phyloP scores from a whole-genome alignment of 2,797 vertebrate genomes.

The Hybognathus amarus region DNA sequence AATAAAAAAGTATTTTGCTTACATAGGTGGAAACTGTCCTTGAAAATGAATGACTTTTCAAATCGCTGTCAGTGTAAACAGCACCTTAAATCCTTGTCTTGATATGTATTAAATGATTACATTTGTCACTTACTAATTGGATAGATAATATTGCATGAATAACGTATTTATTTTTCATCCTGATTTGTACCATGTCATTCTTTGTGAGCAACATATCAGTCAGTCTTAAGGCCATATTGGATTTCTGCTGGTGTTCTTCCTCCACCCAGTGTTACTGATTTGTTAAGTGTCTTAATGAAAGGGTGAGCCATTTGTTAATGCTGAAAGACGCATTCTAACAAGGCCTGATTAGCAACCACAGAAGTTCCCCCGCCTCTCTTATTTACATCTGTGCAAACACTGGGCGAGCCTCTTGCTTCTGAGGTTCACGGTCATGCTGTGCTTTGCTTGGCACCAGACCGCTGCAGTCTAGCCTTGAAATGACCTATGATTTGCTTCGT shows the following conservation, averaged over 20 bases:
- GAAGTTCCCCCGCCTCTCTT: constrained; percentile 67
- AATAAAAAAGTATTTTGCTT: background rate
- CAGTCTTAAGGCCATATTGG: constrained; percentile 49
- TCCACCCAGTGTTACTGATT: constrained; percentile 61
- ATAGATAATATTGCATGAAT: constrained; percentile 57
- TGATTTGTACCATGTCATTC: constrained; percentile 61
- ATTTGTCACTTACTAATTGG: constrained; percentile 56
- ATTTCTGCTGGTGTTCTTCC: constrained; percentile 31
- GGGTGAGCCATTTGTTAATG: constrained; percentile 74
- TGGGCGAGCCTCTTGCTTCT: background rate
- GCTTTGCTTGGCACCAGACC: constrained; percentile 25
- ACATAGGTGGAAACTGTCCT: background rate
- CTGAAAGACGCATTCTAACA: constrained; percentile 71
- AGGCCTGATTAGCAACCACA: constrained; percentile 76
- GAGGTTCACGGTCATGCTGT: constrained; percentile 25
- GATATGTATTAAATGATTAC: constrained; percentile 51
- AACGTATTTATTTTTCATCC: constrained; percentile 58
- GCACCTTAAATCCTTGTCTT: constrained; percentile 39
- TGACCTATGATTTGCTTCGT: constrained; percentile 44
- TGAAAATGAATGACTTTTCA: constrained; percentile 51
- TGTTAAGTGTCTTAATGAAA: constrained; percentile 72
- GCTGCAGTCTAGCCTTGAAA: constrained; percentile 24
- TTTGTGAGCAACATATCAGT: constrained; percentile 33
- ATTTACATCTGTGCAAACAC: constrained; percentile 69
- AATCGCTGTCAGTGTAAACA: constrained; percentile 51